Evolutionary conservation across 1,140 invertebrate species (phyloP).

Genomic region (Lineus longissimus): DNA sequence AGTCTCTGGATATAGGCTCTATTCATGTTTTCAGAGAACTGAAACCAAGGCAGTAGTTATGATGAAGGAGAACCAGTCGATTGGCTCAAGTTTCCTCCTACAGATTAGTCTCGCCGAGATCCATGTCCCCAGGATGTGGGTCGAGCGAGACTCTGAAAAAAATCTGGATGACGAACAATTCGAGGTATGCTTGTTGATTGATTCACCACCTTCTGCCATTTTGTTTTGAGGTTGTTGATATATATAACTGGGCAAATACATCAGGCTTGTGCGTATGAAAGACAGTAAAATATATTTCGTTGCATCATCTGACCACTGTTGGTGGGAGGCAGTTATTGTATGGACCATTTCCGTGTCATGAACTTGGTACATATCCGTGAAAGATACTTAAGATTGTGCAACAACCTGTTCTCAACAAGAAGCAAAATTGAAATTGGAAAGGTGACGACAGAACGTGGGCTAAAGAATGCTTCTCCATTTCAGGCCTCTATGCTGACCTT

Average conservation of each 20-base stretch:
- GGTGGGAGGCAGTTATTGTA: too few species aligned
- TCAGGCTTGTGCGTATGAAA: too few species aligned
- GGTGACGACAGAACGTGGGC: too few species aligned
- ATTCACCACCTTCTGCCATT: not conserved
- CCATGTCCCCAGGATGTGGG: constrained; percentile 53
- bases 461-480: too few species aligned
- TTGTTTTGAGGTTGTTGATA: not conserved
- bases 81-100: constrained; percentile 45
- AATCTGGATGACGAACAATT: constrained; percentile 29
- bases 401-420: too few species aligned
- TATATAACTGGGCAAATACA: not conserved
- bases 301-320: too few species aligned
- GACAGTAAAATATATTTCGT: too few species aligned
- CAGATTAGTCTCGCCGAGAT: constrained; percentile 46
- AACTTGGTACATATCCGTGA: too few species aligned
- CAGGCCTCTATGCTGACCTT: constrained; percentile 54
- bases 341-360: too few species aligned
- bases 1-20: not conserved
- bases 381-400: too few species aligned
- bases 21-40: constrained; percentile 34
- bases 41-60: constrained; percentile 39
- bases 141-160: constrained; percentile 28
- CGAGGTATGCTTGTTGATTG: constrained; percentile 40
- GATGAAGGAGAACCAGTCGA: constrained; percentile 26
- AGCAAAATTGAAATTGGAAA: too few species aligned